Percentiles rank a stretch among this genome's conserved stretches.
Conservation (phyloP, 2,113 vertebrate genomes). For the Fukomys damarensis region DNA sequence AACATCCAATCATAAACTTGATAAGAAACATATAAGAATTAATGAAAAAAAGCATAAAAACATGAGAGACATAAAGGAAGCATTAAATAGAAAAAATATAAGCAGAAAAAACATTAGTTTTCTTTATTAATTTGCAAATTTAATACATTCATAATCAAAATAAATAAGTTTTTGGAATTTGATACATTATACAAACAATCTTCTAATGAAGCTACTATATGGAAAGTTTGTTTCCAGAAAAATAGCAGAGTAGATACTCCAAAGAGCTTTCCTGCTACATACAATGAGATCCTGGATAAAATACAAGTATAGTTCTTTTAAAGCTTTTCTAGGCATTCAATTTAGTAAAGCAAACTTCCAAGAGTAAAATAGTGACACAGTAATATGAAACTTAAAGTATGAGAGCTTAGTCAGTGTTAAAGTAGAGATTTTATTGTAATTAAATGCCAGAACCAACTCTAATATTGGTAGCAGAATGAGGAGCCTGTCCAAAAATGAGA, state of each 20-base stretch:
- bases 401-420: not conserved
- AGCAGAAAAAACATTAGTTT: not conserved
- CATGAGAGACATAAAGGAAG: not conserved
- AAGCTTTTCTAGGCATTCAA: not conserved
- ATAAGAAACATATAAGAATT: not conserved
- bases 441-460: not conserved
- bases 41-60: constrained; percentile 4
- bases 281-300: not conserved
- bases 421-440: not conserved
- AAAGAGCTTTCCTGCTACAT: not conserved
- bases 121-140: not conserved
- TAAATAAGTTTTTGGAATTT: not conserved
- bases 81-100: not conserved
- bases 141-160: constrained; percentile 6
- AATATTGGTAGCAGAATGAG: not conserved
- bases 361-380: not conserved
- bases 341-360: not conserved
- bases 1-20: not conserved
- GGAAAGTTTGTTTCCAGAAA: not conserved
- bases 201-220: not conserved
- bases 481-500: not conserved
- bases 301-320: not conserved
- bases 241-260: not conserved
- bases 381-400: not conserved
- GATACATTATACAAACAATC: not conserved